These are phyloP conservation scores for Styela plicata DNA, from an alignment of 23 tunicate species.

Conservation along the genomic window DNA sequence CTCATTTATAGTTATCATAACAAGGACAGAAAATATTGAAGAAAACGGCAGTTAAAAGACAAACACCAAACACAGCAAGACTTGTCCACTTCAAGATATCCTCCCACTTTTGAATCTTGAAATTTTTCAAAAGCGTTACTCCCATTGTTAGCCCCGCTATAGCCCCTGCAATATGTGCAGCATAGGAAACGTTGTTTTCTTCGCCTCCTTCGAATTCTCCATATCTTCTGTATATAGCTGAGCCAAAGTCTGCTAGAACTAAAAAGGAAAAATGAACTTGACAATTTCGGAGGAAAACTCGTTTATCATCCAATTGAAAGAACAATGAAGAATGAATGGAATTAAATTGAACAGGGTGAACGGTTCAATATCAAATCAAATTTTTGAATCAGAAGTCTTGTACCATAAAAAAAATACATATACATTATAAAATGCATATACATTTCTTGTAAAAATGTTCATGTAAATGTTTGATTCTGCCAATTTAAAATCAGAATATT, in stretches of 20 bases:
- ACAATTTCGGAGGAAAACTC: too few relatives aligned
- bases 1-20: slow-evolving; percentile 26
- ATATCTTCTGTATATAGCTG: slow-evolving; percentile 77
- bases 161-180: slow-evolving; percentile 94
- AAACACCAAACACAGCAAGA: slow-evolving; percentile 50
- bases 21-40: slow-evolving; percentile 86
- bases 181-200: slow-evolving; percentile 66
- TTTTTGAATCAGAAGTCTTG: too few relatives aligned
- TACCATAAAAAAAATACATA: too few relatives aligned
- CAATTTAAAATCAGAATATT: too few relatives aligned
- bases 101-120: slow-evolving; percentile 69
- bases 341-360: too few relatives aligned
- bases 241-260: slow-evolving; percentile 84
- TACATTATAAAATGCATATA: too few relatives aligned
- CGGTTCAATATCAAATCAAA: too few relatives aligned
- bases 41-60: slow-evolving; percentile 71
- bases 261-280: slow-evolving; percentile 1
- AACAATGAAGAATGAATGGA: too few relatives aligned
- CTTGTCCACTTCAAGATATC: slow-evolving; percentile 58
- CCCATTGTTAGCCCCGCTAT: slow-evolving; percentile 86
- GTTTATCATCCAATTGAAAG: too few relatives aligned
- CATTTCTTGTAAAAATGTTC: too few relatives aligned
- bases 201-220: slow-evolving; percentile 36
- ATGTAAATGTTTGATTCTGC: too few relatives aligned
- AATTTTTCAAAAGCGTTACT: slow-evolving; percentile 66